Conservation (phyloP, 53 echinoderm and acorn worm genomes). For the Paelopatides confundens region DNA sequence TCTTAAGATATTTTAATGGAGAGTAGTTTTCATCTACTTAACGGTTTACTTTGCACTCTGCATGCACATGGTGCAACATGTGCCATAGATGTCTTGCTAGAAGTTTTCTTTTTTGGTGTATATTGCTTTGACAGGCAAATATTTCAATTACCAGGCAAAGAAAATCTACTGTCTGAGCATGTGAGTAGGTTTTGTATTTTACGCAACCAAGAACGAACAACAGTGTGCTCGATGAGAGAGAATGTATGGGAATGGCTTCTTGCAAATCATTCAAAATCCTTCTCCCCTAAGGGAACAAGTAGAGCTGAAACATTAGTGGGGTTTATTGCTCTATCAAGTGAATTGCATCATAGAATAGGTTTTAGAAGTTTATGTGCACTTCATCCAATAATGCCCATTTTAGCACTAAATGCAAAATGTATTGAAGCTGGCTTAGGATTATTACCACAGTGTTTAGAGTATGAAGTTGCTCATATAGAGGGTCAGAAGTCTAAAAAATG, state of each 20-base stretch:
- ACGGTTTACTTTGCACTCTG: background rate
- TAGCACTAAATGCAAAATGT: background rate
- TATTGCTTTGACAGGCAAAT: background rate
- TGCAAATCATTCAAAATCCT: background rate
- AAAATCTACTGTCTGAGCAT: background rate
- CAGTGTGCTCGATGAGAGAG: slow-evolving; percentile 7
- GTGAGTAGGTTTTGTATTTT: background rate
- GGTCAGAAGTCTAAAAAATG: background rate
- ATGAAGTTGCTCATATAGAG: slow-evolving; percentile 21
- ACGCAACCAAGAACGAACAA: background rate
- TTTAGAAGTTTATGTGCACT: background rate
- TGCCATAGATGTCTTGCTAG: background rate
- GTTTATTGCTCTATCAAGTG: background rate
- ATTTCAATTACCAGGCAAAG: background rate
- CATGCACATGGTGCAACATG: slow-evolving; percentile 26
- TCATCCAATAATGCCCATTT: background rate
- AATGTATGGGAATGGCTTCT: slow-evolving; percentile 25
- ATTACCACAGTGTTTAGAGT: background rate
- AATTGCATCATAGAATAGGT: background rate
- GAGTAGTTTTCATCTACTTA: slow-evolving; percentile 2
- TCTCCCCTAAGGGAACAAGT: background rate
- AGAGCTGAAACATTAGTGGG: background rate
- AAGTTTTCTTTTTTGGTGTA: background rate
- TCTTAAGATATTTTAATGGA: background rate
- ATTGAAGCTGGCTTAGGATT: background rate